Evolutionary conservation across 2,113 vertebrate species (phyloP).

Genomic region (Camarhynchus parvulus): DNA sequence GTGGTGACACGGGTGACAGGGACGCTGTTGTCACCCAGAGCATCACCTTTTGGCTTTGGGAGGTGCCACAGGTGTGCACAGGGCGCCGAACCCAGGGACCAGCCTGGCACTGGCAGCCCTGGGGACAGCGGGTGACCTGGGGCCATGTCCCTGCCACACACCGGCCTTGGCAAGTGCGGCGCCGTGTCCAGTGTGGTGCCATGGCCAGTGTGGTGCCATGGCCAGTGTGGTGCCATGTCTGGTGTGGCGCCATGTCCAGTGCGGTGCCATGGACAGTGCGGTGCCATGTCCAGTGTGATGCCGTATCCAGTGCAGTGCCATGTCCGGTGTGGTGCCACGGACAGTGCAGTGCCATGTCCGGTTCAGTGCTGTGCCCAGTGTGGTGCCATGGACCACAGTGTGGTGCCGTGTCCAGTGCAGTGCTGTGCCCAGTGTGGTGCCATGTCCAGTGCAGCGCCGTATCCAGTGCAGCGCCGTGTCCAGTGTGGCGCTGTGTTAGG

Average conservation of each 20-base stretch:
- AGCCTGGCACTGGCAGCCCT: background rate
- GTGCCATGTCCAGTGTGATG: accelerated
- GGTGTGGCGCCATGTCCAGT: accelerated
- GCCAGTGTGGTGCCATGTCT: no score
- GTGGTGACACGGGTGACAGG: background rate
- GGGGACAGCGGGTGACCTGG: background rate
- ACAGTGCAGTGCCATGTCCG: accelerated
- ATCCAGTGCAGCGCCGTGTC: no score
- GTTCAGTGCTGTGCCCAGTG: no score
- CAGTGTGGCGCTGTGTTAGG: no score
- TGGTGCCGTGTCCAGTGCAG: no score
- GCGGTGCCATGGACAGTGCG: accelerated
- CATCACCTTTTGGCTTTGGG: accelerated
- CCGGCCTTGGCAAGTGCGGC: accelerated
- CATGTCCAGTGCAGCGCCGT: no score
- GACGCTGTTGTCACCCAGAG: background rate
- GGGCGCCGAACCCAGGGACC: background rate
- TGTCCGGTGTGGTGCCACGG: accelerated
- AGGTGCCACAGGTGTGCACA: accelerated
- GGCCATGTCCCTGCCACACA: no score
- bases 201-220: accelerated
- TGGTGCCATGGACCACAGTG: no score
- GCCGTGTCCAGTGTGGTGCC: accelerated
- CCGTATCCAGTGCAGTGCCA: accelerated
- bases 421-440: accelerated